Evolutionary conservation across 2,888 invertebrate genomes (phyloP).

Genomic region (Idaea straminata): DNA sequence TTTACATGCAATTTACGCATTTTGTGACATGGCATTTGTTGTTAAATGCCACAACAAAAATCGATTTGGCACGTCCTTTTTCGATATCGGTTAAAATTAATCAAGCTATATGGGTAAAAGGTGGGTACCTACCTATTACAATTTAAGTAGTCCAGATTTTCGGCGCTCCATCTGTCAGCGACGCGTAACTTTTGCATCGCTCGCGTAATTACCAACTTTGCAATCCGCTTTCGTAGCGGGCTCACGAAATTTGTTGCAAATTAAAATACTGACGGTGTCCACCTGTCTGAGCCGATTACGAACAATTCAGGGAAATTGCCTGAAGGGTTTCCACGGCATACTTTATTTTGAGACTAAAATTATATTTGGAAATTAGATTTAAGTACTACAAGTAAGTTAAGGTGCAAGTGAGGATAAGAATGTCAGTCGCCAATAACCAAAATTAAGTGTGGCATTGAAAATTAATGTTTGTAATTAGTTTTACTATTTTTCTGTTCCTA

Average conservation of each 20-base stretch:
- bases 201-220: slow-evolving; percentile 60
- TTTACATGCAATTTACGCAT: no score
- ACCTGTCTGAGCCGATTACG: slow-evolving; percentile 74
- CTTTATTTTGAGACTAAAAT: not conserved
- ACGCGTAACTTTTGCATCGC: slow-evolving; percentile 37
- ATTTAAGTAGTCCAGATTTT: not conserved
- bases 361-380: not conserved
- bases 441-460: no score
- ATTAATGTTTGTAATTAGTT: no score
- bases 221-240: slow-evolving; percentile 68
- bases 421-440: no score
- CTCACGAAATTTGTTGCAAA: slow-evolving; percentile 65
- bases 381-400: no score
- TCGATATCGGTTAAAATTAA: not conserved
- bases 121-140: not conserved
- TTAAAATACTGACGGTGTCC: slow-evolving; percentile 59
- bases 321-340: slow-evolving; percentile 9
- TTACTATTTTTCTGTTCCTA: no score
- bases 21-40: no score
- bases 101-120: not conserved
- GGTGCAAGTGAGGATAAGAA: no score
- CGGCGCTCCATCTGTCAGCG: slow-evolving; percentile 4
- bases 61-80: no score
- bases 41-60: no score
- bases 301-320: slow-evolving; percentile 9